Conservation (phyloP, 2,888 invertebrate species). For the Trichacis sp. region DNA sequence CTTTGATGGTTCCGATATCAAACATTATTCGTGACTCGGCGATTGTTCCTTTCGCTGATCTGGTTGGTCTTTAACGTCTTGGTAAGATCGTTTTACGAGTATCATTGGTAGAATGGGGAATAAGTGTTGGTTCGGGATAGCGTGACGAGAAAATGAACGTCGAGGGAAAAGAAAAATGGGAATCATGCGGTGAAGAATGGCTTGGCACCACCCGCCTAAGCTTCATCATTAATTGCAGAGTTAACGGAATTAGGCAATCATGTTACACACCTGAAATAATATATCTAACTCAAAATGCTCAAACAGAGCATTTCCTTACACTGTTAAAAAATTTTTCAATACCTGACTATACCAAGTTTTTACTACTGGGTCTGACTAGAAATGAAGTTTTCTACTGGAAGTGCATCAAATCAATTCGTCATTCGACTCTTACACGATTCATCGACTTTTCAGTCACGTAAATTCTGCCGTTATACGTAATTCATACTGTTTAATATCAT, state of each 20-base stretch:
- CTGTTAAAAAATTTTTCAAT: no score
- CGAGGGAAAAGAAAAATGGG: constrained; percentile 24
- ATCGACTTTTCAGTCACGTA: no score
- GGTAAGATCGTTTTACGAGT: constrained; percentile 46
- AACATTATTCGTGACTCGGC: constrained; percentile 25
- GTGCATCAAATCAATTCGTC: no score
- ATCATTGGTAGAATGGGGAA: constrained; percentile 37
- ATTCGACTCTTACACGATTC: no score
- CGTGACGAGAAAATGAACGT: constrained; percentile 36
- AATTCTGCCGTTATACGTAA: no score
- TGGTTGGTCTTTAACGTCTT: constrained; percentile 40
- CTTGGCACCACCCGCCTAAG: constrained; percentile 14
- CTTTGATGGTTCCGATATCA: neutral
- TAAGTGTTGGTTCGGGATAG: constrained; percentile 27
- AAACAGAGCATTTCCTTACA: no score
- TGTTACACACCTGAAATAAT: no score
- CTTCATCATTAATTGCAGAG: constrained; percentile 27
- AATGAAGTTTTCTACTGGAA: no score
- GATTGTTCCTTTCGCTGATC: constrained; percentile 36
- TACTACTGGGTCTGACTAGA: no score
- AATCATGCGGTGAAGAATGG: constrained; percentile 27
- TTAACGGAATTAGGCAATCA: constrained; percentile 22
- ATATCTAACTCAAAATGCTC: no score
- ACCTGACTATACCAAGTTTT: no score
- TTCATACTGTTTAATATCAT: no score